A percentile compares a stretch with the other conserved stretches of the same genome.
These are phyloP conservation scores for Lycodopsis pacificus DNA, from an alignment of 2,797 vertebrate species.

Conservation along the genomic window DNA sequence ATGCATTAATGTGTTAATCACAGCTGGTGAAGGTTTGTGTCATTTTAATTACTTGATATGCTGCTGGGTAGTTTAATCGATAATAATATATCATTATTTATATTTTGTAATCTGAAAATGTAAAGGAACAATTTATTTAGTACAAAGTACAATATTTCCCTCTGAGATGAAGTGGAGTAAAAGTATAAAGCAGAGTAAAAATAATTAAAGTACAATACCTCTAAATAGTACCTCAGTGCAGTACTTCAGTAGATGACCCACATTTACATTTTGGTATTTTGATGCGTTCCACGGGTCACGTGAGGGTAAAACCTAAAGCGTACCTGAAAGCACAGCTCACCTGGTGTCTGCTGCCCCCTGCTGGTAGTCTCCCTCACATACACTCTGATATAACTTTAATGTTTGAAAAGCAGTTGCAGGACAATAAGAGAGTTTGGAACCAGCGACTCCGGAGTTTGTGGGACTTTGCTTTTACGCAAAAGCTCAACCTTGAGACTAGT, in stretches of 20 bases:
- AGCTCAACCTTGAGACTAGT: background rate
- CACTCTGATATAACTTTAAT: background rate
- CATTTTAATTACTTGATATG: background rate
- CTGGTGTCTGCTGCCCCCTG: slow-evolving; percentile 67
- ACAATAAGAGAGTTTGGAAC: background rate
- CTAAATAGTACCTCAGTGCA: background rate
- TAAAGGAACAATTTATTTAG: background rate
- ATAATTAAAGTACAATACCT: background rate
- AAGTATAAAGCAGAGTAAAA: background rate
- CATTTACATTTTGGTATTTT: background rate
- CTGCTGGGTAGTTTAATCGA: background rate
- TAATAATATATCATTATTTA: background rate
- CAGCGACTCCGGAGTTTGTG: background rate
- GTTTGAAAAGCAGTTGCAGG: background rate
- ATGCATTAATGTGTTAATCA: background rate
- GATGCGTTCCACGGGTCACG: background rate
- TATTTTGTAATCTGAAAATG: background rate
- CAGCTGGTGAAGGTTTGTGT: background rate
- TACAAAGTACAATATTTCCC: background rate
- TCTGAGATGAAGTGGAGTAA: background rate
- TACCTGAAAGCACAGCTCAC: background rate
- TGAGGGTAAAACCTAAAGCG: slow-evolving; percentile 1
- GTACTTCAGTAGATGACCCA: background rate
- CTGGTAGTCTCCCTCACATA: background rate
- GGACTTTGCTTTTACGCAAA: background rate